Percentiles rank a stretch among this genome's conserved stretches.
Conservation (phyloP, 2,797 vertebrate genomes). For the Sphenopsis melanotis region DNA sequence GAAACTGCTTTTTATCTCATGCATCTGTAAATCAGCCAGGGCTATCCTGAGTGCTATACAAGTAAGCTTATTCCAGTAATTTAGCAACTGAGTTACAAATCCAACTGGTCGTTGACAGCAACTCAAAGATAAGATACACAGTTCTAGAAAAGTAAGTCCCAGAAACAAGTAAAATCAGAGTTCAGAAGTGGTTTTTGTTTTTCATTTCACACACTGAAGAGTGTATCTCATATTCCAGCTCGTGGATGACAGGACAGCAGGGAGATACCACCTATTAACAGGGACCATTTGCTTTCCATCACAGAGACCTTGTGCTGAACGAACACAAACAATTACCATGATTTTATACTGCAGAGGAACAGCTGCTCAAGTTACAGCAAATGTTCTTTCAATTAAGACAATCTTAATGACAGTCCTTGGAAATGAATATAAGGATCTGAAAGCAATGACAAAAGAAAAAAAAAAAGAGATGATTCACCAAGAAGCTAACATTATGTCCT, state of each 20-base stretch:
- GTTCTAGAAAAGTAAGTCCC: background rate
- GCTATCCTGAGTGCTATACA: background rate
- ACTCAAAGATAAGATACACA: background rate
- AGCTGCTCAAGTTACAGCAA: conserved; percentile 67
- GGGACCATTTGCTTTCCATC: conserved; percentile 53
- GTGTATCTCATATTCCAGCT: background rate
- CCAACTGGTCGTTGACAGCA: background rate
- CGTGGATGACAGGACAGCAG: background rate
- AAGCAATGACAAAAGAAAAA: background rate
- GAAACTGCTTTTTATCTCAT: background rate
- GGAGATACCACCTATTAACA: conserved; percentile 16
- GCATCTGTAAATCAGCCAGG: background rate
- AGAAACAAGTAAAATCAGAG: background rate
- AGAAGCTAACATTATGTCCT: background rate
- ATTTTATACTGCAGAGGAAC: conserved; percentile 22
- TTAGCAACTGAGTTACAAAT: background rate
- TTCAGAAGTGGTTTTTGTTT: background rate
- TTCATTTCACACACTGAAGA: background rate
- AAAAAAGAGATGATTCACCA: background rate
- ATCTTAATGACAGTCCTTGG: conserved; percentile 47
- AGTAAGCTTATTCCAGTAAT: background rate
- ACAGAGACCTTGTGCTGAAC: conserved; percentile 25
- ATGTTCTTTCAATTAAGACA: conserved; percentile 69
- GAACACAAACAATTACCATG: conserved; percentile 50
- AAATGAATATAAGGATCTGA: conserved; percentile 35